Evolutionary conservation across 23 tunicate genomes (phyloP).

Genomic region (Botrylloides violaceus): DNA sequence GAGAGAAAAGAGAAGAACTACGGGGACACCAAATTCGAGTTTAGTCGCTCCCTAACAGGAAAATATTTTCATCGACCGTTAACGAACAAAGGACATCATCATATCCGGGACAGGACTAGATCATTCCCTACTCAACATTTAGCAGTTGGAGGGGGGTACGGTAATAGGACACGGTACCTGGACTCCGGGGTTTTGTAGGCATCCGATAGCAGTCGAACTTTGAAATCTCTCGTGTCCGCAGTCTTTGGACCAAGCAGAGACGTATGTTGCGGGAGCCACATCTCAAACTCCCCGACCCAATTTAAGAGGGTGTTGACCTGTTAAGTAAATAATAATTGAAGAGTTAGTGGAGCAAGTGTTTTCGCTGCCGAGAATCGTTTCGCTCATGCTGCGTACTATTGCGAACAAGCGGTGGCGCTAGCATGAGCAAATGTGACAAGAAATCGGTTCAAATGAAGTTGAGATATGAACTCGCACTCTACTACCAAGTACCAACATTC

Average conservation of each 20-base stretch:
- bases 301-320: constrained; percentile 92
- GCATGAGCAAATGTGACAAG: constrained; percentile 28
- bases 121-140: too few relatives aligned
- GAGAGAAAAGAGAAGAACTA: too few relatives aligned
- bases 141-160: too few relatives aligned
- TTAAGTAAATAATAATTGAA: too few relatives aligned
- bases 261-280: constrained; percentile 77
- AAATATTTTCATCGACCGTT: too few relatives aligned
- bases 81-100: too few relatives aligned
- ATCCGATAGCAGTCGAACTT: constrained; percentile 60
- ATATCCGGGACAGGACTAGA: too few relatives aligned
- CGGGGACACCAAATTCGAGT: too few relatives aligned
- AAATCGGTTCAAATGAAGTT: constrained; percentile 6
- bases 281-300: constrained; percentile 89
- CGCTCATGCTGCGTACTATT: constrained; percentile 57
- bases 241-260: constrained; percentile 13
- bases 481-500: constrained; percentile 73
- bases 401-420: constrained; percentile 47
- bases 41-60: too few relatives aligned
- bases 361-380: constrained; percentile 43
- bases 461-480: constrained; percentile 37
- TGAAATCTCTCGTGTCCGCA: constrained; percentile 32
- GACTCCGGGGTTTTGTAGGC: constrained; percentile 64
- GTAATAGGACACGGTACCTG: too few relatives aligned
- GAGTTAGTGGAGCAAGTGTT: too few relatives aligned